phyloP scores from a whole-genome alignment of 2,113 vertebrate species.

The Thomomys bottae region DNA sequence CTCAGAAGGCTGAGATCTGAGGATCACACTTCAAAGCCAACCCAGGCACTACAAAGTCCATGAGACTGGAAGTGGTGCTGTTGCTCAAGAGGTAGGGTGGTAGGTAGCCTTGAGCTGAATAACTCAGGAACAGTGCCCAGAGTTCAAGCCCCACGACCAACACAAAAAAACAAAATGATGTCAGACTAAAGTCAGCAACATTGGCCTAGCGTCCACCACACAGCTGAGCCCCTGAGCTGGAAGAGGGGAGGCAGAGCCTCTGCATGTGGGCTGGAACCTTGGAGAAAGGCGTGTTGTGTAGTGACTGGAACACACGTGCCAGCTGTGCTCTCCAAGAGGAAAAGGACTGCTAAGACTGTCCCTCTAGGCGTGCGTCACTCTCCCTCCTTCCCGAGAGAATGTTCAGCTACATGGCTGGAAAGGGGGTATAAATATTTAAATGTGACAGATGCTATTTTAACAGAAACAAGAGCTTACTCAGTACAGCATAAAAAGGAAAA shows the following conservation, averaged over 20 bases:
- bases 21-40: too few relatives aligned
- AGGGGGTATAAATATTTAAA: not conserved
- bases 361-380: accelerated
- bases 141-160: too few relatives aligned
- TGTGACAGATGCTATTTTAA: not conserved
- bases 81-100: too few relatives aligned
- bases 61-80: too few relatives aligned
- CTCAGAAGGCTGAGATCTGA: too few relatives aligned
- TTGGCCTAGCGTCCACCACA: not conserved
- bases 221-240: not conserved
- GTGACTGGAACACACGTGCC: not conserved
- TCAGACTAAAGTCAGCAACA: not conserved
- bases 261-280: accelerated
- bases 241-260: not conserved
- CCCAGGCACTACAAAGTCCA: too few relatives aligned
- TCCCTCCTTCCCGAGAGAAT: too few relatives aligned
- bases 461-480: not conserved
- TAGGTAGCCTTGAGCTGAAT: too few relatives aligned
- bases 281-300: too few relatives aligned
- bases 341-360: accelerated
- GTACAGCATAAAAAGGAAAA: not conserved
- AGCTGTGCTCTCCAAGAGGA: not conserved
- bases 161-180: not conserved
- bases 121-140: too few relatives aligned
- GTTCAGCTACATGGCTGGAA: not conserved